Percentiles rank a stretch among this genome's conserved stretches.
These are phyloP conservation scores for Tenrec ecaudatus DNA, from an alignment of 2,113 vertebrate species.

Conservation along the genomic window DNA sequence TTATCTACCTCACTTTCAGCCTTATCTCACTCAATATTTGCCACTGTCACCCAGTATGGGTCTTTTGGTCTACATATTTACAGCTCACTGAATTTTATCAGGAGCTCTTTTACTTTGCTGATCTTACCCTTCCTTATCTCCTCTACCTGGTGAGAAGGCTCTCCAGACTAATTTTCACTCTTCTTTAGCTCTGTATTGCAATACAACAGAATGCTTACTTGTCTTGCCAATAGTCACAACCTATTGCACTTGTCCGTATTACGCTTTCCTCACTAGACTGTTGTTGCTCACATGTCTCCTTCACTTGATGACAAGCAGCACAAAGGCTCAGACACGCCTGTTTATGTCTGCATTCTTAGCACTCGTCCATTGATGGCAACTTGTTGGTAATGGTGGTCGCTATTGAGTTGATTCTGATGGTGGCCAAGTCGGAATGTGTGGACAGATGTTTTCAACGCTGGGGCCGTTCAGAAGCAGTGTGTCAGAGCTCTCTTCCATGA, in stretches of 20 bases:
- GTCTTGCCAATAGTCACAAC: neutral
- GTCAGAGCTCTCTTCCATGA: neutral
- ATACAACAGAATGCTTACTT: no score
- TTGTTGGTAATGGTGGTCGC: neutral
- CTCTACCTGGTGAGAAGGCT: neutral
- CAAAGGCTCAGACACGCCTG: neutral
- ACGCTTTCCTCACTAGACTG: neutral
- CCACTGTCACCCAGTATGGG: neutral
- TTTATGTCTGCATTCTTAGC: neutral
- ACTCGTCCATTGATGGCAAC: neutral
- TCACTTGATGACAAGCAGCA: neutral
- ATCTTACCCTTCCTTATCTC: constrained; percentile 5
- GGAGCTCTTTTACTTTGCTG: neutral
- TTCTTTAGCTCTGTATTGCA: neutral
- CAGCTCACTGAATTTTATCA: neutral
- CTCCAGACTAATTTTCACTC: neutral
- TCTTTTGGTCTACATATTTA: neutral
- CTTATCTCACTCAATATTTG: constrained; percentile 18
- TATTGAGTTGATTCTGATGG: neutral
- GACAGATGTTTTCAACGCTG: neutral
- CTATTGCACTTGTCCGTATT: neutral
- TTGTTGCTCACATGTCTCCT: neutral
- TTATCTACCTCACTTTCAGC: constrained; percentile 10
- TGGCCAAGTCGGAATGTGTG: neutral
- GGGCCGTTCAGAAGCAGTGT: neutral